Evolutionary conservation across 2,113 vertebrate species (phyloP).

Genomic region (Mus musculus): GRCm39 chr13:49128501-49129000

Average conservation of each 20-base stretch:
- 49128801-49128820: neutral
- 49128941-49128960: neutral
- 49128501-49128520: neutral
- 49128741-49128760: neutral
- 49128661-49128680: neutral
- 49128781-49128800: no score
- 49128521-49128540: neutral
- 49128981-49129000: neutral
- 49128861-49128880: neutral
- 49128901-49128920: neutral
- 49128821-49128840: neutral
- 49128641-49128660: neutral
- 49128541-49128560: neutral
- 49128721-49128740: neutral
- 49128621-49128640: neutral
- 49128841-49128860: neutral
- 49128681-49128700: neutral
- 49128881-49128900: neutral
- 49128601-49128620: neutral
- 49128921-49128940: neutral
- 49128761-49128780: neutral
- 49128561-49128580: neutral
- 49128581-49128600: conserved; percentile 14
- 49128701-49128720: neutral
- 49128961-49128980: neutral